A percentile compares a stretch with the other conserved stretches of the same genome.
These are phyloP conservation scores for Percopsis omiscomaycus DNA, from an alignment of 2,797 vertebrate genomes.

Conservation along the genomic window DNA sequence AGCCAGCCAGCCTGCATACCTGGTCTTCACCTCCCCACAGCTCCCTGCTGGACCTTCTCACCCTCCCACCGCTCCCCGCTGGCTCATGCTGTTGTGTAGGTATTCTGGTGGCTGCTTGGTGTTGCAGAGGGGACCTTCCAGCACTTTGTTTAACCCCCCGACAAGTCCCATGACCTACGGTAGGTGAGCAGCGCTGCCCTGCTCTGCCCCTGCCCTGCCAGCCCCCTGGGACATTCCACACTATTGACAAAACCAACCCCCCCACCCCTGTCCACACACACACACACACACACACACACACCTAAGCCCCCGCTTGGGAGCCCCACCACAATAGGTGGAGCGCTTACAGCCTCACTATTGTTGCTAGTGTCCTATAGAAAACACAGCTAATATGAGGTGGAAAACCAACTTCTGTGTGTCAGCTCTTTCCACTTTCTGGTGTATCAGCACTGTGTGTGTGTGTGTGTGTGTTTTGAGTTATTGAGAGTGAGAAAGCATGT, in stretches of 20 bases:
- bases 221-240: constrained; percentile 79
- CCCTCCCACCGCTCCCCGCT: constrained; percentile 17
- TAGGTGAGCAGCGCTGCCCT: constrained; percentile 45
- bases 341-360: constrained; percentile 80
- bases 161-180: constrained; percentile 1
- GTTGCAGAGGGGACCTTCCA: constrained; percentile 56
- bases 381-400: constrained; percentile 73
- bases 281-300: too few relatives aligned
- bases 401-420: constrained; percentile 64
- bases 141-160: constrained; percentile 9
- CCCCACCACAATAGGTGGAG: constrained; percentile 82
- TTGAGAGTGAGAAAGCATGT: too few relatives aligned
- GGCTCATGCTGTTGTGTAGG: background rate
- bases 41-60: background rate
- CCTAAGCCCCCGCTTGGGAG: constrained; percentile 77
- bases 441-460: constrained; percentile 40
- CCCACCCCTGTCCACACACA: too few relatives aligned
- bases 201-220: constrained; percentile 41
- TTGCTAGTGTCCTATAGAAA: constrained; percentile 81
- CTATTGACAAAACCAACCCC: constrained; percentile 78
- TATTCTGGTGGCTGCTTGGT: constrained; percentile 28
- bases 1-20: background rate
- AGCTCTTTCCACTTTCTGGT: constrained; percentile 63
- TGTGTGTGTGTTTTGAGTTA: background rate
- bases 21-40: background rate